phyloP scores from a whole-genome alignment of 1,140 invertebrate genomes.

The Aradophagus sp. region DNA sequence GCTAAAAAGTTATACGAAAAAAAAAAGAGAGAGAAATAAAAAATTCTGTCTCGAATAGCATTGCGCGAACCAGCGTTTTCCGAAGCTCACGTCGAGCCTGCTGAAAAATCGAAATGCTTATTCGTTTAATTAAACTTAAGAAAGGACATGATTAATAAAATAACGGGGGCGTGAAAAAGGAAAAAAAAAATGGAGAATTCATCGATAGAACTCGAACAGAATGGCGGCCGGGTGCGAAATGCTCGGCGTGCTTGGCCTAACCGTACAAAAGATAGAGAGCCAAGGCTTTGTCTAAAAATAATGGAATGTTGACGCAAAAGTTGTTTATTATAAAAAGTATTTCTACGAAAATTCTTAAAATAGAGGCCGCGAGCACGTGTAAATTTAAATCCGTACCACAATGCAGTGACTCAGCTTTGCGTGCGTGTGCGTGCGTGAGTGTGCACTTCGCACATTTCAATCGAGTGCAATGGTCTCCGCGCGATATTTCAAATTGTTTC shows the following conservation, averaged over 20 bases:
- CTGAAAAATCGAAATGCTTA: no score
- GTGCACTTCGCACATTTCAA: background rate
- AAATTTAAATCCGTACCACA: slow-evolving; percentile 32
- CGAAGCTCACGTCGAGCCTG: no score
- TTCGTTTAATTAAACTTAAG: no score
- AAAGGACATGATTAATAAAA: no score
- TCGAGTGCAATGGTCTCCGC: slow-evolving; percentile 1
- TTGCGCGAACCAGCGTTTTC: no score
- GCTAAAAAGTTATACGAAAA: no score
- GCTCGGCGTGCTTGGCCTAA: slow-evolving; percentile 14
- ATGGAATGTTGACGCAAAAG: slow-evolving; percentile 40
- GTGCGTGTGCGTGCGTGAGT: background rate
- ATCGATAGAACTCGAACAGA: no score
- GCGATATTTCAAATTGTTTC: no score
- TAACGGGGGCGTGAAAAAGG: background rate
- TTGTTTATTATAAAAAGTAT: slow-evolving; percentile 45
- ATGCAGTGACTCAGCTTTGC: slow-evolving; percentile 36
- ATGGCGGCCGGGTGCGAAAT: slow-evolving; percentile 7
- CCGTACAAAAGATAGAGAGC: slow-evolving; percentile 22
- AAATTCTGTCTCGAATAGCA: no score
- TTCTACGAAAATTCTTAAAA: slow-evolving; percentile 45
- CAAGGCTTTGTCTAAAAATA: slow-evolving; percentile 53
- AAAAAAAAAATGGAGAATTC: slow-evolving; percentile 4
- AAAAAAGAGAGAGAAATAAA: no score
- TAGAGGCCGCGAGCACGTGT: slow-evolving; percentile 31